phyloP scores from a whole-genome alignment of 2,113 vertebrate species.

The Cacatua alba region DNA sequence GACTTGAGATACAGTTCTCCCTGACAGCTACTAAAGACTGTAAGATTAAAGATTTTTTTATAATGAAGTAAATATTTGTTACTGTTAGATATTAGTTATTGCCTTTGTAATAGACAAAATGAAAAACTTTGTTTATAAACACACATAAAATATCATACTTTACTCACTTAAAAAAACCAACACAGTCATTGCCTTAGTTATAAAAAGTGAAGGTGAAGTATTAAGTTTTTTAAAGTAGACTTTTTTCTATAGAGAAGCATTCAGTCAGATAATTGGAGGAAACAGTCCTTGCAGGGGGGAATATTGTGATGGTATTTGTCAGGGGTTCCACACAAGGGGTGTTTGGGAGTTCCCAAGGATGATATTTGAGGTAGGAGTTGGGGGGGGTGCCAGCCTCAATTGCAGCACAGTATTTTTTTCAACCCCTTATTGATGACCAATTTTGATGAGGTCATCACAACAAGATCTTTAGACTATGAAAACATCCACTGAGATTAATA shows the following conservation, averaged over 20 bases:
- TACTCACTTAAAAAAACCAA: fast-evolving
- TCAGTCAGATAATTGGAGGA: background rate
- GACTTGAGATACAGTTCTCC: background rate
- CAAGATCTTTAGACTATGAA: background rate
- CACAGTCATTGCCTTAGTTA: background rate
- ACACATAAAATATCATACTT: background rate
- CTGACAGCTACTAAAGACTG: background rate
- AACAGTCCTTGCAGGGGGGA: fast-evolving
- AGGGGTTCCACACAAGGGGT: fast-evolving
- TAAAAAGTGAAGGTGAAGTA: background rate
- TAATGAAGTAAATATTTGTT: background rate
- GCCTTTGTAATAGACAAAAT: background rate
- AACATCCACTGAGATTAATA: background rate
- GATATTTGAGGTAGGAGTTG: background rate
- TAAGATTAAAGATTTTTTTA: background rate
- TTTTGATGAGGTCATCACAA: background rate
- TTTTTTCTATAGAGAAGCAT: background rate
- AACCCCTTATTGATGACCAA: background rate
- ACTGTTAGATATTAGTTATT: background rate
- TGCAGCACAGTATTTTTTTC: background rate
- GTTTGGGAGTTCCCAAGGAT: background rate
- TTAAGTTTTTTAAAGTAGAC: background rate
- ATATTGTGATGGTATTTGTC: background rate
- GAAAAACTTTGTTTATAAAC: background rate
- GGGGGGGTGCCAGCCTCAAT: background rate